phyloP scores from a whole-genome alignment of 2,888 invertebrate species.

The Lasioglossum pauxillum region DNA sequence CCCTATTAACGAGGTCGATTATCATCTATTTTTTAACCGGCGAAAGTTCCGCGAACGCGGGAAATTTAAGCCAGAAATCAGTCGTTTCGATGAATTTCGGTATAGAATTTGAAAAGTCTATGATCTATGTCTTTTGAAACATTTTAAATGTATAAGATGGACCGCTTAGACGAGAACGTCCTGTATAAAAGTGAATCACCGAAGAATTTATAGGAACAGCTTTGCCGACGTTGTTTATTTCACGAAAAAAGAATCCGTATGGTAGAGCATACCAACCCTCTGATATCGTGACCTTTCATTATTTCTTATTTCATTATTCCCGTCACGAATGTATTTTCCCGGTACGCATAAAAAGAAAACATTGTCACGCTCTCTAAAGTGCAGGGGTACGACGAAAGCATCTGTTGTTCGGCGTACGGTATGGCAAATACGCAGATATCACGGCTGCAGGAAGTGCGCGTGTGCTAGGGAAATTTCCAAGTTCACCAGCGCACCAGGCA shows the following conservation, averaged over 20 bases:
- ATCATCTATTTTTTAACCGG: conserved; percentile 20
- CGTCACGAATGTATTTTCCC: background rate
- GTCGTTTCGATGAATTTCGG: background rate
- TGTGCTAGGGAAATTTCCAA: conserved; percentile 74
- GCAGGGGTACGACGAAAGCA: background rate
- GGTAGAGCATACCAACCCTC: background rate
- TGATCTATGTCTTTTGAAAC: no score
- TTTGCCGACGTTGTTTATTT: background rate
- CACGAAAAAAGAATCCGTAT: background rate
- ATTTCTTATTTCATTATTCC: background rate
- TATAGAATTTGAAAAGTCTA: no score
- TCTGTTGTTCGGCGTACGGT: conserved; percentile 8
- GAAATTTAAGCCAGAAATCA: background rate
- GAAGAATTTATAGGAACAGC: background rate
- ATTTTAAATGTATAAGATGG: background rate
- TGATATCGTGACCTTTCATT: background rate
- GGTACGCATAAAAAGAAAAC: conserved; percentile 3
- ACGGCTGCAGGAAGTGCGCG: conserved; percentile 69
- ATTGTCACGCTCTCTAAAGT: background rate
- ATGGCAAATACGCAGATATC: conserved; percentile 44
- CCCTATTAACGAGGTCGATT: conserved; percentile 22
- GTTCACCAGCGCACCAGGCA: conserved; percentile 71
- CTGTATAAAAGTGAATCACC: background rate
- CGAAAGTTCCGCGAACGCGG: background rate
- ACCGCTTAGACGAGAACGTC: background rate